Percentiles rank a stretch among this genome's conserved stretches.
phyloP scores from a whole-genome alignment of 2,797 vertebrate genomes.

The Arremon aurantiirostris region DNA sequence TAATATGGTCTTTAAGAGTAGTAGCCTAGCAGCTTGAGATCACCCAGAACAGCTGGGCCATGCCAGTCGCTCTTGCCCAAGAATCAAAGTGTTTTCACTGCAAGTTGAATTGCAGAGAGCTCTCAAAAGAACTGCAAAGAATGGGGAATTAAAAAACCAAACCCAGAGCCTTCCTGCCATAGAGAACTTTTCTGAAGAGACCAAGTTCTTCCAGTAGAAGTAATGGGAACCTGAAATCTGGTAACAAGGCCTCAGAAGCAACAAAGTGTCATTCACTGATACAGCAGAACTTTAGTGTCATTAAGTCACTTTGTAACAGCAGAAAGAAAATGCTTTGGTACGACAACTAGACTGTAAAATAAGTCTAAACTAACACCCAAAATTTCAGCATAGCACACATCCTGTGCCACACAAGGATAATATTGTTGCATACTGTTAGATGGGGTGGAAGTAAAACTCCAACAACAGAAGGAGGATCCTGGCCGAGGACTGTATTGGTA shows the following conservation, averaged over 20 bases:
- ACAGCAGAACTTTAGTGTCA: not conserved
- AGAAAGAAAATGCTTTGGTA: not conserved
- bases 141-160: not conserved
- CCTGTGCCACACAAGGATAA: not conserved
- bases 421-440: not conserved
- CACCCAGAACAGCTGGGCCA: not conserved
- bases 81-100: not conserved
- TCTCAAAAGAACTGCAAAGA: not conserved
- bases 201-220: not conserved
- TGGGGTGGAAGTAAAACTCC: not conserved
- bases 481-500: not conserved
- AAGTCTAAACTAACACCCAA: not conserved
- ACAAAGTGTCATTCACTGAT: not conserved
- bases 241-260: not conserved
- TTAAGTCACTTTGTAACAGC: not conserved
- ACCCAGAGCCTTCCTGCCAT: not conserved
- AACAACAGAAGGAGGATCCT: accelerated
- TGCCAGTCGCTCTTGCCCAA: not conserved
- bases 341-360: not conserved
- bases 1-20: not conserved
- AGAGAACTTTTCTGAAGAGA: not conserved
- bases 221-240: not conserved
- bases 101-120: not conserved
- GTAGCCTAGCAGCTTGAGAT: not conserved
- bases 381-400: not conserved